A percentile compares a stretch with the other conserved stretches of the same genome.
These are phyloP conservation scores for Melinaea marsaeus DNA, from an alignment of 2,888 invertebrate species.

Conservation along the genomic window DNA sequence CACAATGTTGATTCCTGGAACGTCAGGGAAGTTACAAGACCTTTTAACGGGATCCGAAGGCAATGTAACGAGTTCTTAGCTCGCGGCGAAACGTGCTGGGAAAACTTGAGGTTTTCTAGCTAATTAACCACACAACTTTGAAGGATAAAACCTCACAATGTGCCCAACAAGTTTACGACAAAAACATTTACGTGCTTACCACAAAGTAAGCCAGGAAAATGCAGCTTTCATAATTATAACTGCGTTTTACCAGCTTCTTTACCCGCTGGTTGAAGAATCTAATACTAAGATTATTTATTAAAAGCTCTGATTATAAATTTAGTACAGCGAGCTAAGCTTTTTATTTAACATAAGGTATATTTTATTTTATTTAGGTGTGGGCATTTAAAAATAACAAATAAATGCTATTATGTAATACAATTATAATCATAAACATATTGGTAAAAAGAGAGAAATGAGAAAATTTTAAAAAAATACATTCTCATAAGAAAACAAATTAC, in stretches of 20 bases:
- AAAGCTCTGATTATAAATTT: too few relatives aligned
- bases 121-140: conserved; percentile 66
- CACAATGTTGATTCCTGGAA: conserved; percentile 12
- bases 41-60: conserved; percentile 41
- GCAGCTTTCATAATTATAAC: not conserved
- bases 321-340: too few relatives aligned
- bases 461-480: too few relatives aligned
- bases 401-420: too few relatives aligned
- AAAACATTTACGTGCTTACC: conserved; percentile 36
- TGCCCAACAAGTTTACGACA: conserved; percentile 44
- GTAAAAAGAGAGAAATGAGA: too few relatives aligned
- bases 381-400: too few relatives aligned
- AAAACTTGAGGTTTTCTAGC: conserved; percentile 59
- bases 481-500: too few relatives aligned
- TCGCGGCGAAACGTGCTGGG: conserved; percentile 58
- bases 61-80: conserved; percentile 56
- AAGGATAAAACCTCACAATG: conserved; percentile 51
- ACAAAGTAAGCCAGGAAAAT: conserved; percentile 2
- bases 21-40: conserved; percentile 23
- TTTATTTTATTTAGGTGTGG: too few relatives aligned
- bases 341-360: too few relatives aligned
- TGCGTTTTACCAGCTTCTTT: not conserved
- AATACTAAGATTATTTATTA: too few relatives aligned
- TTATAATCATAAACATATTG: too few relatives aligned
- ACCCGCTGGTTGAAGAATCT: too few relatives aligned